Evolutionary conservation across 2,888 invertebrate species (phyloP).

Genomic region (Apodemia hepburni): DNA sequence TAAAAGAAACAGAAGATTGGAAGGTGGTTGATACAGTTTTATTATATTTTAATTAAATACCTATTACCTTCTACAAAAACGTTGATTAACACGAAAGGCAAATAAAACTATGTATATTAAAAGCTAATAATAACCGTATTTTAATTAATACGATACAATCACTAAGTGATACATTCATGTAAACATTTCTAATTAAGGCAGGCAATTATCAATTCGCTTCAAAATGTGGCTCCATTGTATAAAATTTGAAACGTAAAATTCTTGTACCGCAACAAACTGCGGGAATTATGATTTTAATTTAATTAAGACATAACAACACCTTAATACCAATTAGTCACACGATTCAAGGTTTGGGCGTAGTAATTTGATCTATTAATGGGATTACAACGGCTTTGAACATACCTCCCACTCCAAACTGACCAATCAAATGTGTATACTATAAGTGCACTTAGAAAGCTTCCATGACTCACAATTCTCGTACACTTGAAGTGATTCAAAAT

Average conservation of each 20-base stretch:
- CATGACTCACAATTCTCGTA: constrained; percentile 56
- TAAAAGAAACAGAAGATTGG: too few species aligned
- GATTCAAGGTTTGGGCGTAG: constrained; percentile 70
- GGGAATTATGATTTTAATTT: constrained; percentile 28
- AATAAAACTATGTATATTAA: too few species aligned
- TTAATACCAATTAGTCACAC: constrained; percentile 78
- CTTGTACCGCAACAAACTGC: constrained; percentile 57
- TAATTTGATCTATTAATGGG: constrained; percentile 73
- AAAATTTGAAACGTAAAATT: constrained; percentile 71
- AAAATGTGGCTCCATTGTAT: constrained; percentile 65
- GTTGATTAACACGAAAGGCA: too few species aligned
- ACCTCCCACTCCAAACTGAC: constrained; percentile 62
- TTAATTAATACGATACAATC: constrained; percentile 4
- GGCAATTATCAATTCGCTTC: constrained; percentile 62
- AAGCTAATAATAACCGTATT: neutral
- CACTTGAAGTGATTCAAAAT: constrained; percentile 53
- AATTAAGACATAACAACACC: constrained; percentile 76
- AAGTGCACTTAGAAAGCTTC: constrained; percentile 56
- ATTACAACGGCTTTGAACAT: constrained; percentile 62
- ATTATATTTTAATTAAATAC: too few species aligned
- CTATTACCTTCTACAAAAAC: too few species aligned
- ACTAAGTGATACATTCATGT: constrained; percentile 3
- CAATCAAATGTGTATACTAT: constrained; percentile 54
- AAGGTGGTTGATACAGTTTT: too few species aligned
- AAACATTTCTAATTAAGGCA: constrained; percentile 56